These are phyloP conservation scores for Epizoanthus stellaris DNA, from an alignment of 92 coral and sea anemone genomes.

Conservation along the genomic window DNA sequence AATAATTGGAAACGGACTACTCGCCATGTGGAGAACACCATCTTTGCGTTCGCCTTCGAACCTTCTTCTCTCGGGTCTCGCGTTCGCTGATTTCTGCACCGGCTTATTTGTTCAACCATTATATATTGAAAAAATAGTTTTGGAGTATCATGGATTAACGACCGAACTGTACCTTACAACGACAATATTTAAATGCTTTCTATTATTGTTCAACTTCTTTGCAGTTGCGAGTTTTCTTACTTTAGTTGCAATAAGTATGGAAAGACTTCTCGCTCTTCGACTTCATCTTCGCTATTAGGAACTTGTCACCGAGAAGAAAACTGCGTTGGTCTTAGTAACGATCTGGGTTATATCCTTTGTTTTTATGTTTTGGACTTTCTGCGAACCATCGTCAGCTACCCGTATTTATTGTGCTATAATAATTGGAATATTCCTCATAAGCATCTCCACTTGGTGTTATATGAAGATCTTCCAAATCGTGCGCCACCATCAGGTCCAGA, in stretches of 20 bases:
- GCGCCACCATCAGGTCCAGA: background rate
- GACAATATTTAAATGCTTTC: background rate
- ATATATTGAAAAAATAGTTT: background rate
- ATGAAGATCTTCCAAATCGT: constrained; percentile 3
- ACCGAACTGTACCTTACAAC: too few relatives aligned
- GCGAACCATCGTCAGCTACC: background rate
- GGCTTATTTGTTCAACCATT: constrained; percentile 7
- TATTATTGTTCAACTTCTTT: background rate
- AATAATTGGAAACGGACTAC: background rate
- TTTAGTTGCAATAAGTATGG: background rate
- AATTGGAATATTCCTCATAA: background rate
- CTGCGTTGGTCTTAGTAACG: background rate
- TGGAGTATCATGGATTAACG: background rate
- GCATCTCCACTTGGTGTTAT: background rate
- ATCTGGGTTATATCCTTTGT: background rate
- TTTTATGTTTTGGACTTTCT: background rate
- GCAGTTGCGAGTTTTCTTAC: background rate
- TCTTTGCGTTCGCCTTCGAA: constrained; percentile 9
- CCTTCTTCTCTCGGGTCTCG: constrained; percentile 3
- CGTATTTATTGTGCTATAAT: background rate
- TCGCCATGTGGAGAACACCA: background rate
- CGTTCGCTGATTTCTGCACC: background rate
- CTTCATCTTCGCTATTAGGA: constrained; percentile 3
- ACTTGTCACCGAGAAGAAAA: constrained; percentile 5
- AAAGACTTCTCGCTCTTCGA: background rate